Base-by-base conservation (phyloP, 2,888 invertebrate genomes). In the Gibbula magus region DNA sequence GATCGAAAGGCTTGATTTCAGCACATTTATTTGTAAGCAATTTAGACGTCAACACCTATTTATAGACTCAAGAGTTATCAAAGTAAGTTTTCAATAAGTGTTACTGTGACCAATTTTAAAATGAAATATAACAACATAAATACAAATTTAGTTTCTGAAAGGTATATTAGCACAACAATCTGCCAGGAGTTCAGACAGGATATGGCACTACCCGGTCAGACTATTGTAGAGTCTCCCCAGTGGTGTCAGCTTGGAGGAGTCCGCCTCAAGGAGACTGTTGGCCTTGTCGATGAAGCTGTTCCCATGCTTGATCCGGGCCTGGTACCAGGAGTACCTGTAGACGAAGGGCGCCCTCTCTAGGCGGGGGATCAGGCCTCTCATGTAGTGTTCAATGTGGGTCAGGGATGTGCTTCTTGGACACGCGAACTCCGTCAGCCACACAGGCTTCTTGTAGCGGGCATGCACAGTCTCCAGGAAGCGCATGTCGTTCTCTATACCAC, bases 151-250 rank as follows among this genome's bases (percentile, higher is more conserved):
- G n/a, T n/a, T n/a, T n/a, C n/a, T n/a, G n/a, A n/a, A n/a, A n/a
- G n/a, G n/a, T n/a, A n/a, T n/a, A n/a, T n/a, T n/a, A n/a, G n/a
- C n/a, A n/a, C n/a, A n/a, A n/a, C n/a, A n/a, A n/a, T n/a, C n/a
- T n/a, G n/a, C n/a, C n/a, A n/a, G 45, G 45, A 45, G 10, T 7
- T 45, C 8, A 45, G 10, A 45, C 45, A 45, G n/a, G n/a, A n/a
- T n/a, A n/a, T n/a, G n/a, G n/a, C n/a, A 10, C 45, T 45, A 45
- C 10, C 45, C 45, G 1, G 5, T 45, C 10, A 80, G 78, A 45
- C 82, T 84, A 79, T 78, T 80, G 56, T 87, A 87, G 45, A 75
- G 82, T n/a, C 78, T 29, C 0, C 87, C 87, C 0, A 87, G 80
- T 13, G 77, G 25, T 10, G 85, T 84, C 7, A 86, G 67, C 16